phyloP scores from a whole-genome alignment of 2,888 invertebrate genomes.

The Callyntrura sp. region DNA sequence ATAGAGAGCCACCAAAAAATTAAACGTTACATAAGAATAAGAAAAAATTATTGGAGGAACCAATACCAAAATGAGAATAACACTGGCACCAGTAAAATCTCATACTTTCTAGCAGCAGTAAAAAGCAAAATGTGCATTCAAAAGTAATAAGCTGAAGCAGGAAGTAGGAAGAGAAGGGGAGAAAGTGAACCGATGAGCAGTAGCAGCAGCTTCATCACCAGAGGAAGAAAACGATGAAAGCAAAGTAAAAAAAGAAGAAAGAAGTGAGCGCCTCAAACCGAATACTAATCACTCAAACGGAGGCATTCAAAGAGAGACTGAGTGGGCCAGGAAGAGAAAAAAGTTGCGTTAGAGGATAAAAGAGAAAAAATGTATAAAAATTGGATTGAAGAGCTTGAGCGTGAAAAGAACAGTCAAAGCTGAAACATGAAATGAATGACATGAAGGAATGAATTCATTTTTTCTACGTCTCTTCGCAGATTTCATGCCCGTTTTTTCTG shows the following conservation, averaged over 20 bases:
- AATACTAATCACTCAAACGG: constrained; percentile 71
- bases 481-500: constrained; percentile 50
- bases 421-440: constrained; percentile 61
- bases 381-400: constrained; percentile 37
- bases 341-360: constrained; percentile 22
- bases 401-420: constrained; percentile 39
- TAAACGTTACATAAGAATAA: neutral
- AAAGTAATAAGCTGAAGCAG: constrained; percentile 36
- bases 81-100: neutral
- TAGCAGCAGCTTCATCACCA: neutral
- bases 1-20: constrained; percentile 34
- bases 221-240: constrained; percentile 40
- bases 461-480: constrained; percentile 20
- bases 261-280: constrained; percentile 53
- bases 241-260: constrained; percentile 22
- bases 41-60: neutral
- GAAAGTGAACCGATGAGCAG: neutral
- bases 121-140: constrained; percentile 27
- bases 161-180: neutral
- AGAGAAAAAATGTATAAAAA: constrained; percentile 50
- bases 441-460: constrained; percentile 44
- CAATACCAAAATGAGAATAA: neutral
- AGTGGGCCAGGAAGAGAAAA: constrained; percentile 11
- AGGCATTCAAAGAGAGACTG: constrained; percentile 47
- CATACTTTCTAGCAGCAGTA: constrained; percentile 4